These are phyloP conservation scores for Leuciscus idus DNA, from an alignment of 2,113 vertebrate genomes.

Conservation along the genomic window DNA sequence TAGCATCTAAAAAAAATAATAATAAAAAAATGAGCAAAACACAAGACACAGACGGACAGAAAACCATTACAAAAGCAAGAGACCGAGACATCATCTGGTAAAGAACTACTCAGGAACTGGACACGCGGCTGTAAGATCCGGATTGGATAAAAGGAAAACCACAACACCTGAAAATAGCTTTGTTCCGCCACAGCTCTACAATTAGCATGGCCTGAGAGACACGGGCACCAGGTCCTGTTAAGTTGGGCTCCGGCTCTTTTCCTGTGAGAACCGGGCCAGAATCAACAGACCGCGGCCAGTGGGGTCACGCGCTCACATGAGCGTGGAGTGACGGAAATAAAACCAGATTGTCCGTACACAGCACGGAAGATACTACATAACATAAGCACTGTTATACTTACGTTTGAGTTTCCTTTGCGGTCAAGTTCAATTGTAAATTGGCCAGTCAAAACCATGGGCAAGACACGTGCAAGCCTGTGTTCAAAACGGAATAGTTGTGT, in stretches of 20 bases:
- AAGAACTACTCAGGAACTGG: neutral
- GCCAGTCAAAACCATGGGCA: neutral
- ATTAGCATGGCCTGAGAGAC: constrained; percentile 42
- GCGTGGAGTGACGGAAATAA: neutral
- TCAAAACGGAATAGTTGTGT: neutral
- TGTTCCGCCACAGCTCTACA: constrained; percentile 35
- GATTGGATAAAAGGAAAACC: constrained; percentile 28
- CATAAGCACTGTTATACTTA: neutral
- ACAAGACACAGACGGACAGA: neutral
- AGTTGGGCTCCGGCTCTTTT: neutral
- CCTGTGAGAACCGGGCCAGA: constrained; percentile 7
- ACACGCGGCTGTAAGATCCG: neutral
- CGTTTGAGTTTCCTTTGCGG: neutral
- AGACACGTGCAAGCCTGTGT: neutral
- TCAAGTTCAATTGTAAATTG: neutral
- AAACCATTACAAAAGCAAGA: constrained; percentile 14
- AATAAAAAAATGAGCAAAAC: neutral
- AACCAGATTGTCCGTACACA: constrained; percentile 2
- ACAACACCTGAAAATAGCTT: constrained; percentile 55
- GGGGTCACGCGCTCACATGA: neutral
- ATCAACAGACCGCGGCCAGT: constrained; percentile 5
- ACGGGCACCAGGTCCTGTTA: constrained; percentile 39
- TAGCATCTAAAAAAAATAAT: neutral
- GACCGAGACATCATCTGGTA: constrained; percentile 25
- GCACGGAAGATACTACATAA: neutral